These are phyloP conservation scores for Tribolium castaneum DNA, from an alignment of 1,140 invertebrate genomes.

Conservation along the genomic window DNA sequence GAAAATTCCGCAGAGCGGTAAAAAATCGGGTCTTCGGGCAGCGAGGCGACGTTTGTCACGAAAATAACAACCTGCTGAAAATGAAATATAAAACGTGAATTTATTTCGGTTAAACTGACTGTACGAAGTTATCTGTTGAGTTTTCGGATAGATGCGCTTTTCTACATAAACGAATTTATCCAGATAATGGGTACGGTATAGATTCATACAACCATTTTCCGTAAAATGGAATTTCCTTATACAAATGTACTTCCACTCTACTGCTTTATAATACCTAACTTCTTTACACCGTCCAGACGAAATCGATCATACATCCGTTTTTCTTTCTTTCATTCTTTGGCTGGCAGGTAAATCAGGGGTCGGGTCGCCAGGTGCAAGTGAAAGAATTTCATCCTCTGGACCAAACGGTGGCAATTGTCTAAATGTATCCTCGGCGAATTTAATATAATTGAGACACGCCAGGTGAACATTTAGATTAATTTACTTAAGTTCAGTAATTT, in stretches of 20 bases:
- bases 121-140: conserved; percentile 18
- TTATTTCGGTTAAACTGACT: neutral
- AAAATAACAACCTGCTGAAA: neutral
- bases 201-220: conserved; percentile 23
- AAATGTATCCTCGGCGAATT: conserved; percentile 27
- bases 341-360: conserved; percentile 10
- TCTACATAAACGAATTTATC: neutral
- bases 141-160: conserved; percentile 2
- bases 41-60: neutral
- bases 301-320: conserved; percentile 23
- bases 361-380: neutral
- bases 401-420: conserved; percentile 16
- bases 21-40: neutral
- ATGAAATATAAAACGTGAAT: neutral
- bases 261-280: conserved; percentile 28
- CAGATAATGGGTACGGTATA: neutral
- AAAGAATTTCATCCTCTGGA: conserved; percentile 14
- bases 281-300: conserved; percentile 20
- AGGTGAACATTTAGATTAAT: conserved; percentile 45
- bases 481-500: conserved; percentile 32
- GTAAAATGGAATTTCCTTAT: conserved; percentile 9
- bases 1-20: neutral
- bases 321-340: conserved; percentile 2
- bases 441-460: conserved; percentile 43
- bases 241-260: conserved; percentile 29